Conservation (phyloP, 1,140 invertebrate species). For the Epicauta chinensis region DNA sequence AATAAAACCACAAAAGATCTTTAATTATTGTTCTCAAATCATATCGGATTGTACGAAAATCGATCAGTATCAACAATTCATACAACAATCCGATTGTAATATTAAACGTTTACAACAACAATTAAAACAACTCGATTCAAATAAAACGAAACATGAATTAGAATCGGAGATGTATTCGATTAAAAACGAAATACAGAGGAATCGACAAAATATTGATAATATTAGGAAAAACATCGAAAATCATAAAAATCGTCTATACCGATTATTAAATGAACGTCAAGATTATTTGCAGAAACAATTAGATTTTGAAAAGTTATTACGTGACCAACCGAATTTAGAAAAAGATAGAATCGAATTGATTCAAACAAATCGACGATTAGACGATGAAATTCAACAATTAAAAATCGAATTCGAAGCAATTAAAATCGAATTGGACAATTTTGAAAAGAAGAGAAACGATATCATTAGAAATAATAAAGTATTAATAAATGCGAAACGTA, state of each 20-base stretch:
- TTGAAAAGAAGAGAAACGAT: conserved; percentile 1
- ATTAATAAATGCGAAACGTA: conserved; percentile 36
- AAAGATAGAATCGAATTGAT: conserved; percentile 7
- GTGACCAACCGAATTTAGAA: conserved; percentile 4
- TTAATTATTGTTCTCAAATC: conserved; percentile 27
- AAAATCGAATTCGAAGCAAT: neutral
- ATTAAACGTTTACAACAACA: conserved; percentile 39
- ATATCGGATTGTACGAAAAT: conserved; percentile 31
- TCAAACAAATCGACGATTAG: conserved; percentile 7
- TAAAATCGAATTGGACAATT: conserved; percentile 14
- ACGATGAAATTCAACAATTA: neutral
- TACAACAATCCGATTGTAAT: conserved; percentile 21
- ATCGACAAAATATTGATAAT: conserved; percentile 22
- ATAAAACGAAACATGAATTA: conserved; percentile 44
- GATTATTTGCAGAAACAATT: conserved; percentile 22
- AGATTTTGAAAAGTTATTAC: conserved; percentile 15
- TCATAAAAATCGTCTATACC: conserved; percentile 27
- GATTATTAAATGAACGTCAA: conserved; percentile 30
- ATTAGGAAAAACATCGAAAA: no score
- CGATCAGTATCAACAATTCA: conserved; percentile 34
- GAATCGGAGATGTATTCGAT: conserved; percentile 43
- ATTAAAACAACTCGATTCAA: conserved; percentile 42
- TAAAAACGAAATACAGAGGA: conserved; percentile 39
- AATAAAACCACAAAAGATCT: conserved; percentile 21
- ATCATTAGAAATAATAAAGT: conserved; percentile 21